Evolutionary conservation across 2,113 vertebrate genomes (phyloP), one percentile per base, ranked within the genome.

Genomic region (Percina caprodes): DNA sequence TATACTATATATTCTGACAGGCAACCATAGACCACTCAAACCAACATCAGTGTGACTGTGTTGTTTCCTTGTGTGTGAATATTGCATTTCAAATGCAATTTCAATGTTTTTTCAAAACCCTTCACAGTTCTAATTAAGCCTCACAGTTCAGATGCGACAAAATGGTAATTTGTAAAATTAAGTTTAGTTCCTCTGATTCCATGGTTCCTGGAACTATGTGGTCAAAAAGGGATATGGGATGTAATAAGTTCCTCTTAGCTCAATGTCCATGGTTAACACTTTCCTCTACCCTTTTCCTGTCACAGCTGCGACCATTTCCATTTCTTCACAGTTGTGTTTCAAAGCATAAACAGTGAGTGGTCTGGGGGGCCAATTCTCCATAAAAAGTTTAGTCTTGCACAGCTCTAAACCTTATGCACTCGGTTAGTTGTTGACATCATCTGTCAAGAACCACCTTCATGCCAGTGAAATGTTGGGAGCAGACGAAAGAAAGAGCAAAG

Each of bases 341-440:
- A 79, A 79, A 77, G 62, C 19, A 39, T 63, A 26, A 71, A 42
- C 46, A 69, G 56, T 56, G 48, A 26, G 0, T 18, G 35, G 5
- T 58, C 49, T n/a, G 39, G 26, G 49, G 59, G 12, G 21, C 8
- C 1, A 48, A 51, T 55, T 48, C 63, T 69, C 82, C 52, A 62
- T 68, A 74, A 69, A 73, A 87, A 65, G n/a, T 26, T 80, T 79
- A 70, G 21, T 42, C 51, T 54, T 52, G 19, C 77, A 67, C 49
- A n/a, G 51, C 42, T 79, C 71, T 70, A 82, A 74, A 69, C 61
- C 73, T 82, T 45, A 51, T 52, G 70, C 67, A 60, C 62, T 84
- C 49, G 59, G 54, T 62, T 60, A 63, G 61, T 11, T 79, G 70
- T 77, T 75, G 74, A 79, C 59, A 70, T 52, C 18, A 39, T 16